These are phyloP conservation scores for Kryptolebias ocellatus DNA, from an alignment of 2,797 vertebrate species.

Conservation along the genomic window DNA sequence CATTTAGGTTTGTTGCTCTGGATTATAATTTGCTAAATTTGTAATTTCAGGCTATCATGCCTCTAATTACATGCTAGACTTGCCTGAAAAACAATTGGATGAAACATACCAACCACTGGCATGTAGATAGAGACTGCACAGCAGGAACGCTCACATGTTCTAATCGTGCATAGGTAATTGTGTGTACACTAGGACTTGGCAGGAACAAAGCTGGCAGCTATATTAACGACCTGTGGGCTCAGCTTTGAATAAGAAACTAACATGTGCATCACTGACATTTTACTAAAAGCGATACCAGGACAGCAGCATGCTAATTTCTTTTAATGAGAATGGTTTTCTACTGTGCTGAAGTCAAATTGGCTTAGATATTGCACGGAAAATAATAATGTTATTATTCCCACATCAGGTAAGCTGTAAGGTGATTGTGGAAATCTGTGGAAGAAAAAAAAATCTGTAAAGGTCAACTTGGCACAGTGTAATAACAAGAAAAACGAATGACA, in stretches of 20 bases:
- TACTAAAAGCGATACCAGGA: slow-evolving; percentile 28
- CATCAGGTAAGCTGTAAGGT: slow-evolving; percentile 11
- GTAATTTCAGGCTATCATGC: slow-evolving; percentile 50
- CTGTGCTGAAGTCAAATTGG: slow-evolving; percentile 15
- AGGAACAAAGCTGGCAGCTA: slow-evolving; percentile 47
- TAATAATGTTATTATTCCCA: slow-evolving; percentile 9
- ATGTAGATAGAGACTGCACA: slow-evolving; percentile 51
- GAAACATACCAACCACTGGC: slow-evolving; percentile 56
- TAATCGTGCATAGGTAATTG: slow-evolving; percentile 64
- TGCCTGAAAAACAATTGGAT: slow-evolving; percentile 57
- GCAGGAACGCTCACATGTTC: slow-evolving; percentile 39
- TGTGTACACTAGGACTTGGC: slow-evolving; percentile 58
- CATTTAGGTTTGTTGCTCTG: slow-evolving; percentile 40
- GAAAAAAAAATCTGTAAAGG: slow-evolving; percentile 1
- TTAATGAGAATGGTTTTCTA: slow-evolving; percentile 34
- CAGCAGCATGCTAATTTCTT: slow-evolving; percentile 8
- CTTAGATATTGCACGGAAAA: slow-evolving; percentile 11
- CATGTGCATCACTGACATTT: slow-evolving; percentile 41
- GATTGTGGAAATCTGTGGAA: slow-evolving; percentile 9
- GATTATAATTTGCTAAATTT: slow-evolving; percentile 40
- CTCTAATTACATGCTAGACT: slow-evolving; percentile 61
- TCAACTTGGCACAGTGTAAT: slow-evolving; percentile 2
- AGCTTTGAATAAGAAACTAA: slow-evolving; percentile 30
- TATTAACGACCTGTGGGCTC: slow-evolving; percentile 44
- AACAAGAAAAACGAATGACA: not conserved